Conservation (phyloP, 2,113 vertebrate genomes). For the Hassar affinis region DNA sequence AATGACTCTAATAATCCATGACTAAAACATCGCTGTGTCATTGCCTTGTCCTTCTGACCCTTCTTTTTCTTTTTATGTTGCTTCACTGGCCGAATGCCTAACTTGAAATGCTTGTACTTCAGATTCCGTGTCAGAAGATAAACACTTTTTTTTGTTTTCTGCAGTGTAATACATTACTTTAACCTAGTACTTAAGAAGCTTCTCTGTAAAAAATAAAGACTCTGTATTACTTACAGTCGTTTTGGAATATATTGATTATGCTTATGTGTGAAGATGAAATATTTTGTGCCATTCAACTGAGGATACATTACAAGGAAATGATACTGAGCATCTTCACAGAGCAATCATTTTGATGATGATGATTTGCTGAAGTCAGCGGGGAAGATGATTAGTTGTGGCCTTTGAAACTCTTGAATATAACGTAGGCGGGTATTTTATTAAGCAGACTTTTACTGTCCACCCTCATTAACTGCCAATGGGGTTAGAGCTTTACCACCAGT, state of each 20-base stretch:
- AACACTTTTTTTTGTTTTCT: background rate
- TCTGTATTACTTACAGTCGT: too few species aligned
- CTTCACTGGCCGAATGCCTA: background rate
- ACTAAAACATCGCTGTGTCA: conserved; percentile 8
- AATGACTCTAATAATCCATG: background rate
- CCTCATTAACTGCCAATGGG: background rate
- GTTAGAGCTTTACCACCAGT: background rate
- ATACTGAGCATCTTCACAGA: background rate
- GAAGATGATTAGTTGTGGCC: background rate
- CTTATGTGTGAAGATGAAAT: background rate
- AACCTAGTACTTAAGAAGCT: background rate
- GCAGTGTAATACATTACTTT: background rate
- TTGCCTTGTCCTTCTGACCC: background rate
- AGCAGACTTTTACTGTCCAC: background rate
- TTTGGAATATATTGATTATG: background rate
- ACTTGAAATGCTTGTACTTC: background rate
- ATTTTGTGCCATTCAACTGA: background rate
- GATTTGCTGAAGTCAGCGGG: background rate
- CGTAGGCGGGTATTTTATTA: background rate
- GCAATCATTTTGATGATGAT: background rate
- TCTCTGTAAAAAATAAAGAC: background rate
- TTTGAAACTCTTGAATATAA: background rate
- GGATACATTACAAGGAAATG: background rate
- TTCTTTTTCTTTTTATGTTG: background rate
- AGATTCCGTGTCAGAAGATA: background rate